Base-by-base conservation (phyloP, 2,888 invertebrate genomes). In the Tuberolachnus salignus region DNA sequence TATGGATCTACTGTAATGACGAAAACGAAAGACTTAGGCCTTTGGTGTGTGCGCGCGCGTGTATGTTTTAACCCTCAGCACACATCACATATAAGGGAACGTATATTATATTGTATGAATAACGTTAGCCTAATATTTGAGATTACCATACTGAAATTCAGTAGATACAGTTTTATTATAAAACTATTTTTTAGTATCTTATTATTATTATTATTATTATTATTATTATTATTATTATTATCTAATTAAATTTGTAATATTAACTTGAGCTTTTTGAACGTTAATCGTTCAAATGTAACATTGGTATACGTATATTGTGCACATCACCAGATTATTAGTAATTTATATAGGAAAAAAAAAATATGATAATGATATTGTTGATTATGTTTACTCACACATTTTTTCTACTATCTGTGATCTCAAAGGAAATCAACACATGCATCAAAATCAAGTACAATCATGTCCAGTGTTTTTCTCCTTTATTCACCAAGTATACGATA, bases 261-360 rank as follows among this genome's bases (percentile, higher is more conserved):
- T 67, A 78, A 78, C 67, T 78, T 78, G 78, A 78, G 78, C 78
- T 78, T 75, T 73, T 78, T 69, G 78, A 59, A 69, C 59, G 78
- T 78, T 69, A n/a, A 78, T 78, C 69, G 69, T 78, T 78, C 69
- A 61, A 19, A 78, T 78, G 78, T 69, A 78, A 78, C 78, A 69
- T 78, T 78, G 78, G 78, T 78, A 78, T 78, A 78, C 78, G 78
- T 78, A 78, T 78, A 78, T 69, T 78, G 69, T 78, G 78, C 78
- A 78, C 78, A 78, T 78, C 78, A 78, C 78, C 78, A 78, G 78
- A 69, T 78, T 78, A 59, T 78, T 78, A 78, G 78, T 69, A 78
- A 78, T 78, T 78, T 78, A 67, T 69, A 51, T 78, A 78, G 69
- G 34, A 51, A 73, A 74, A 74, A n/a, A 34, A 34, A 34, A 34